Evolutionary conservation across 2,888 invertebrate genomes (phyloP), one percentile per base, ranked within the genome.

Genomic region (Protodeltote pygarga): DNA sequence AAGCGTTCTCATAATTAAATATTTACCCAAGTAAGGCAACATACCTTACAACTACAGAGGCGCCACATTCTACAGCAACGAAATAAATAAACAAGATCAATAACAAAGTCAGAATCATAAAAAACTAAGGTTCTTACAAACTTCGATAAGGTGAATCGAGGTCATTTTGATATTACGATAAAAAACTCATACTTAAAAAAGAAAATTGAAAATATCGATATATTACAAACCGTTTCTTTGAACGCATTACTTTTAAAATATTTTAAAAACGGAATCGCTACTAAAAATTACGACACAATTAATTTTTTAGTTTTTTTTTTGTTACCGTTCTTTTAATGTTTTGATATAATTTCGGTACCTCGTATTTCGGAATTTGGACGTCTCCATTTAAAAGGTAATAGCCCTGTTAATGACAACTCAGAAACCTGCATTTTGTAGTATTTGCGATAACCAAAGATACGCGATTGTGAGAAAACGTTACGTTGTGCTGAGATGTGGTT

Each of bases 91-190:
- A 16, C 45, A 38, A 65, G 63, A 59, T 65, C 66, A 59, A 57
- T 62, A 63, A 62, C 48, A 57, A 57, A 61, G 31, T 47, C 41
- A 49, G 41, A 49, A 57, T 45, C 53, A 53, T 65, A 59, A 65
- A 37, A 58, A 52, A 38, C 29, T 37, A 50, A 55, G 52, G 59
- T 60, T 38, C 34, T 52, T 38, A 52, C 66, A 38, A 48, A 65
- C 62, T 39, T 53, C 65, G 72, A 75, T 73, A 72, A 72, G 72
- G 72, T 77, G 67, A 72, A 69, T 58, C 60, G 73, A 76, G 75
- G 74, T 76, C 69, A 64, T 48, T 52, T 45, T 46, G 60, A 65
- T 71, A 64, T 51, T 37, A 58, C 61, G 60, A 67, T 69, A 70
- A 75, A 45, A 48, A 47, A 40, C 55, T 41, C 40, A 45, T 47